These are phyloP conservation scores for Drosophila auraria DNA, from an alignment of 1,140 invertebrate species.

Conservation along the genomic window DNA sequence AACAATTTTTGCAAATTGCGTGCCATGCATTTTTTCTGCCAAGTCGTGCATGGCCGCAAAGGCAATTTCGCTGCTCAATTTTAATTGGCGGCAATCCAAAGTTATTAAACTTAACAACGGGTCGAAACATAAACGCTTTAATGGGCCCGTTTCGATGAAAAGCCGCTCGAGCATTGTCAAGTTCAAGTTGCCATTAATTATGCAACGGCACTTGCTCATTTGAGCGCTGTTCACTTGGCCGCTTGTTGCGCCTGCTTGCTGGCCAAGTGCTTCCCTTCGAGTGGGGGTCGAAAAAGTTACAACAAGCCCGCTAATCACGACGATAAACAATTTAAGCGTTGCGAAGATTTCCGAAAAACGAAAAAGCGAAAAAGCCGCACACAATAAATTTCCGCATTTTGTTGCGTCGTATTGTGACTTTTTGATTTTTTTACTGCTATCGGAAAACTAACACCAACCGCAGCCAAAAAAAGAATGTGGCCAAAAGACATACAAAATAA, in stretches of 20 bases:
- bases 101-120: slow-evolving; percentile 77
- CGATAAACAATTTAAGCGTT: slow-evolving; percentile 78
- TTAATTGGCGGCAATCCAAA: slow-evolving; percentile 76
- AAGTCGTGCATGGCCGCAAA: slow-evolving; percentile 54
- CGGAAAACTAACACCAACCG: slow-evolving; percentile 63
- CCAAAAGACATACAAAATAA: slow-evolving; percentile 68
- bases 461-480: slow-evolving; percentile 56
- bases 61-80: slow-evolving; percentile 59
- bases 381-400: slow-evolving; percentile 81
- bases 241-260: slow-evolving; percentile 16
- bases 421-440: slow-evolving; percentile 59
- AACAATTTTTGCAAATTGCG: slow-evolving; percentile 61
- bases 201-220: slow-evolving; percentile 56
- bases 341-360: slow-evolving; percentile 74
- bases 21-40: slow-evolving; percentile 69
- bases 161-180: slow-evolving; percentile 64
- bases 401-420: slow-evolving; percentile 41
- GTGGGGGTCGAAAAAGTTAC: slow-evolving; percentile 62
- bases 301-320: slow-evolving; percentile 73
- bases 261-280: slow-evolving; percentile 15
- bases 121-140: slow-evolving; percentile 53
- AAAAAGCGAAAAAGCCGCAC: slow-evolving; percentile 19
- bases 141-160: slow-evolving; percentile 49
- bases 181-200: slow-evolving; percentile 79
- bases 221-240: slow-evolving; percentile 10